phyloP scores from a whole-genome alignment of 2,888 invertebrate species.

The Sycophila texana region DNA sequence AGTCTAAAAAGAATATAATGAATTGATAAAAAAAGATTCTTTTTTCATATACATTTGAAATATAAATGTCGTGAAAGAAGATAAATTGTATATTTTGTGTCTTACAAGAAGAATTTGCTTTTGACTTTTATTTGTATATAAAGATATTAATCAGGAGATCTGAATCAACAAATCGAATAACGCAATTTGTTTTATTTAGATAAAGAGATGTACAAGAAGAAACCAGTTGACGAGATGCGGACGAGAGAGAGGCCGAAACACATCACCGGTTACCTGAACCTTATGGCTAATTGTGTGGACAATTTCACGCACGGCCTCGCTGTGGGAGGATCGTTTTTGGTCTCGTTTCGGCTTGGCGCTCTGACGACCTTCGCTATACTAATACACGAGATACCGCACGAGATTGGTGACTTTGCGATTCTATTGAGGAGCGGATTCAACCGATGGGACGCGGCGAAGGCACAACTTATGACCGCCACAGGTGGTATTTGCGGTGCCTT shows the following conservation, averaged over 20 bases:
- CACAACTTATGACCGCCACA: conserved; percentile 93
- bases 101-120: too few species aligned
- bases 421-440: conserved; percentile 94
- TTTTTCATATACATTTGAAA: too few species aligned
- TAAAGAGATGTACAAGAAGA: conserved; percentile 22
- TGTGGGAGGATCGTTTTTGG: conserved; percentile 97
- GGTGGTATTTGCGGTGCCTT: conserved; percentile 93
- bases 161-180: not conserved
- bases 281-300: conserved; percentile 97
- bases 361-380: conserved; percentile 94
- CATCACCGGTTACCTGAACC: conserved; percentile 91
- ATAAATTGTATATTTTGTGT: too few species aligned
- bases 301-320: conserved; percentile 99
- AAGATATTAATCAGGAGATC: not conserved
- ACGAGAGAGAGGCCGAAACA: conserved; percentile 65
- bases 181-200: not conserved
- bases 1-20: too few species aligned
- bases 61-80: too few species aligned
- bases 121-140: too few species aligned
- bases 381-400: conserved; percentile 98
- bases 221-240: not conserved
- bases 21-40: too few species aligned
- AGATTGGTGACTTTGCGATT: conserved; percentile 99
- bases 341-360: conserved; percentile 91
- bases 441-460: conserved; percentile 95